phyloP scores from a whole-genome alignment of 2,113 vertebrate species.

The Xiphophorus hellerii region DNA sequence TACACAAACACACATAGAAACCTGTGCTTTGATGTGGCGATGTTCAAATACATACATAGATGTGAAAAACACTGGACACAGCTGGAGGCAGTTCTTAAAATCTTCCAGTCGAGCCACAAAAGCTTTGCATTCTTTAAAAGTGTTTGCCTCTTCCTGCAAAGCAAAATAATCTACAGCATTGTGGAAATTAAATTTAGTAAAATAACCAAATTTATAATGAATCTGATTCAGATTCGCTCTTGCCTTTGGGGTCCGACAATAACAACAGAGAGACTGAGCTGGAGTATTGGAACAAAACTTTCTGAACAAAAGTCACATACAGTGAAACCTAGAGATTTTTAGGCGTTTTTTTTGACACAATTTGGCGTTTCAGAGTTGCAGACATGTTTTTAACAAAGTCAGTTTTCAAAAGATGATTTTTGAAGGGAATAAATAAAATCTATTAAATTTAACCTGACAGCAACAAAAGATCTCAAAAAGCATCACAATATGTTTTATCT shows the following conservation, averaged over 20 bases:
- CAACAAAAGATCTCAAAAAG: too few species aligned
- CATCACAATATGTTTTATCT: too few species aligned
- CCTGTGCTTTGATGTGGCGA: constrained; percentile 63
- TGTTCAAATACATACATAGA: constrained; percentile 43
- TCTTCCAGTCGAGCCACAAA: constrained; percentile 2
- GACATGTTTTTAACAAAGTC: too few species aligned
- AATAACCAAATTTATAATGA: constrained; percentile 9
- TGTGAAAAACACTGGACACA: constrained; percentile 34
- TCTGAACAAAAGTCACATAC: too few species aligned
- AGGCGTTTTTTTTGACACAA: too few species aligned
- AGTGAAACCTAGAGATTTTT: too few species aligned
- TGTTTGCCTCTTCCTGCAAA: not conserved
- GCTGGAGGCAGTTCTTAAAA: constrained; percentile 31
- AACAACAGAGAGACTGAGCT: not conserved
- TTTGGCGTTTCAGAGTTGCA: too few species aligned
- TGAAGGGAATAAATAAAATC: too few species aligned
- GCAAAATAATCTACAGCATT: constrained; percentile 3
- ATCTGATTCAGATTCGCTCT: not conserved
- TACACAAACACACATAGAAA: constrained; percentile 61
- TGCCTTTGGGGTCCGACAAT: not conserved
- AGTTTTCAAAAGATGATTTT: too few species aligned
- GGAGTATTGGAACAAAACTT: too few species aligned
- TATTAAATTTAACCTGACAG: too few species aligned
- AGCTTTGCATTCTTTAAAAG: constrained; percentile 37
- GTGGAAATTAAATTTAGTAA: constrained; percentile 8